Conservation (phyloP, 2,797 vertebrate species). For the Gobio occitaniae region DNA sequence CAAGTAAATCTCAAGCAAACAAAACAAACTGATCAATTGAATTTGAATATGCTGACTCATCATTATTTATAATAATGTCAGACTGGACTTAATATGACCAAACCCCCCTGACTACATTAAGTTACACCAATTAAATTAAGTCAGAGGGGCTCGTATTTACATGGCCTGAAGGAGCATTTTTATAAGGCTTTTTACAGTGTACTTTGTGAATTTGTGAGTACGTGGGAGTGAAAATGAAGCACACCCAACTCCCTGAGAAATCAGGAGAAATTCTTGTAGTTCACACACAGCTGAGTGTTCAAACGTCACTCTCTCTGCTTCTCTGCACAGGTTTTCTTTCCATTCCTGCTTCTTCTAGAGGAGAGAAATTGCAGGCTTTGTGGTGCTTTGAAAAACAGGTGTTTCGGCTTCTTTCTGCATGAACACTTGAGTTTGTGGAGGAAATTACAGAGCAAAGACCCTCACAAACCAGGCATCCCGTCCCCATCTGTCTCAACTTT, state of each 20-base stretch:
- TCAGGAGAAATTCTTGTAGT: not conserved
- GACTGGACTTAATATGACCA: not conserved
- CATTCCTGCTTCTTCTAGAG: constrained; percentile 24
- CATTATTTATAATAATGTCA: not conserved
- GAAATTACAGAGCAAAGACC: constrained; percentile 63
- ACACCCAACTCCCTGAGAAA: constrained; percentile 26
- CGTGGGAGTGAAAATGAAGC: constrained; percentile 13
- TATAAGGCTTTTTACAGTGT: not conserved
- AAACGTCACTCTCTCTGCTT: constrained; percentile 46
- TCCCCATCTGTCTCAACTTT: constrained; percentile 37
- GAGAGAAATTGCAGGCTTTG: constrained; percentile 53
- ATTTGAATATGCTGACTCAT: not conserved
- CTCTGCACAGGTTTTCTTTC: constrained; percentile 8
- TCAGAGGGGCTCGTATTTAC: not conserved
- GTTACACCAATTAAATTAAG: not conserved
- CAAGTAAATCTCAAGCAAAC: not conserved
- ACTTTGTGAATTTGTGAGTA: not conserved
- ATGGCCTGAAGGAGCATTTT: constrained; percentile 1
- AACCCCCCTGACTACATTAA: not conserved
- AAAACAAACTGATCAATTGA: not conserved
- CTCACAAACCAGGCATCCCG: constrained; percentile 32
- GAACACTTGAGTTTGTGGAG: constrained; percentile 40
- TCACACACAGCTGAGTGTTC: constrained; percentile 45
- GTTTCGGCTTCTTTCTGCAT: constrained; percentile 50
- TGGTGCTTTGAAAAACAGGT: constrained; percentile 59